A percentile compares a stretch with the other conserved stretches of the same genome.
These are phyloP conservation scores for Takifugu bimaculatus DNA, from an alignment of 2,113 vertebrate genomes.

Conservation along the genomic window DNA sequence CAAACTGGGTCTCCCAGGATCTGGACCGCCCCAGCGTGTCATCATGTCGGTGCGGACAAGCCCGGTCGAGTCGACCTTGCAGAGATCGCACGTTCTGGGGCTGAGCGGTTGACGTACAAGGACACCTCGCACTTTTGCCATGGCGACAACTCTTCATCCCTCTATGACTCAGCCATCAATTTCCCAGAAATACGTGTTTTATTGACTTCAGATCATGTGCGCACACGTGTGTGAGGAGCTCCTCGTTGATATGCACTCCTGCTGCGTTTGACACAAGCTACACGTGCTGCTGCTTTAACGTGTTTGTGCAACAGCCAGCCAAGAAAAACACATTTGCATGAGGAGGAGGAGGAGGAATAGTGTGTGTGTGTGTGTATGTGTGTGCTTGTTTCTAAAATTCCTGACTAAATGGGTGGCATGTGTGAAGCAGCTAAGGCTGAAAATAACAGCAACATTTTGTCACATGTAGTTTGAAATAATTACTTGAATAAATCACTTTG, in stretches of 20 bases:
- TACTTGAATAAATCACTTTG: too few relatives aligned
- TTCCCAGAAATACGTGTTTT: conserved; percentile 40
- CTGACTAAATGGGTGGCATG: too few relatives aligned
- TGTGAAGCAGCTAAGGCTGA: too few relatives aligned
- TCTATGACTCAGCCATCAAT: neutral
- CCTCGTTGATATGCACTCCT: too few relatives aligned
- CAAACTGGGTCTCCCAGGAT: too few relatives aligned
- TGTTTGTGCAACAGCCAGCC: neutral
- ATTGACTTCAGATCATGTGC: conserved; percentile 26
- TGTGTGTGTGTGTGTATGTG: neutral
- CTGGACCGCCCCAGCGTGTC: neutral
- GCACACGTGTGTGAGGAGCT: neutral
- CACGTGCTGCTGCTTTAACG: neutral
- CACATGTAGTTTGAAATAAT: too few relatives aligned
- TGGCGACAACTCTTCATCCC: conserved; percentile 39
- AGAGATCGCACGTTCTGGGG: neutral
- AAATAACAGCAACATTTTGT: too few relatives aligned
- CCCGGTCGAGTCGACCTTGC: neutral
- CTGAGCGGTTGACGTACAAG: neutral
- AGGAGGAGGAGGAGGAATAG: neutral
- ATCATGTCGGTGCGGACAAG: neutral
- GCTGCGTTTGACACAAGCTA: neutral
- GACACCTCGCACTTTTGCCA: neutral
- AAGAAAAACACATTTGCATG: conserved; percentile 1
- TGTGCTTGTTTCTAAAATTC: neutral